These are phyloP conservation scores for Sceloporus undulatus DNA, from an alignment of 2,113 vertebrate genomes.

Conservation along the genomic window DNA sequence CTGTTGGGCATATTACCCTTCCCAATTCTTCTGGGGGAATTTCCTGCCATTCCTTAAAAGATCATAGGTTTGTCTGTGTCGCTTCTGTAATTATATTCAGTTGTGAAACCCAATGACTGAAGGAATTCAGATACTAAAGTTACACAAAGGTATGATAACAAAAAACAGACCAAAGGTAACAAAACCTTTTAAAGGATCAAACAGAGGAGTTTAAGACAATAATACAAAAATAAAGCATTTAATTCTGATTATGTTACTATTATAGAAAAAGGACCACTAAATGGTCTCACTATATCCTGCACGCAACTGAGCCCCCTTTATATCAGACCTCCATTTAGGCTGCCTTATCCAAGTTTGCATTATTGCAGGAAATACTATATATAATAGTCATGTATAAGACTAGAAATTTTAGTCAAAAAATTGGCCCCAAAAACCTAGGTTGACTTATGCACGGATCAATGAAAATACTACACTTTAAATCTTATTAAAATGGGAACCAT, in stretches of 20 bases:
- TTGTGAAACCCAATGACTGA: slow-evolving; percentile 46
- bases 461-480: too few relatives aligned
- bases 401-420: too few relatives aligned
- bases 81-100: slow-evolving; percentile 44
- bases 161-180: background rate
- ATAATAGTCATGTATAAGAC: too few relatives aligned
- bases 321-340: background rate
- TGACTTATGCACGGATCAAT: too few relatives aligned
- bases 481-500: too few relatives aligned
- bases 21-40: slow-evolving; percentile 21
- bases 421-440: too few relatives aligned
- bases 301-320: too few relatives aligned
- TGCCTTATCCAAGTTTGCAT: background rate
- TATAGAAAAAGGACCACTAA: background rate
- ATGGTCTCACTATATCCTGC: background rate
- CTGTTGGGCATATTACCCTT: slow-evolving; percentile 12
- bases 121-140: slow-evolving; percentile 27
- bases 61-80: slow-evolving; percentile 24
- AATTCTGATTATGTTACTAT: background rate
- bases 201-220: background rate
- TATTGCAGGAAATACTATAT: too few relatives aligned
- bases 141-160: slow-evolving; percentile 17
- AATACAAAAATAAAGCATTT: background rate
- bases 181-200: background rate
- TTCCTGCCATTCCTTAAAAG: slow-evolving; percentile 33